A percentile compares a stretch with the other conserved stretches of the same genome.
These are phyloP conservation scores for Oncorhynchus tshawytscha DNA, from an alignment of 2,113 vertebrate genomes.

Conservation along the genomic window DNA sequence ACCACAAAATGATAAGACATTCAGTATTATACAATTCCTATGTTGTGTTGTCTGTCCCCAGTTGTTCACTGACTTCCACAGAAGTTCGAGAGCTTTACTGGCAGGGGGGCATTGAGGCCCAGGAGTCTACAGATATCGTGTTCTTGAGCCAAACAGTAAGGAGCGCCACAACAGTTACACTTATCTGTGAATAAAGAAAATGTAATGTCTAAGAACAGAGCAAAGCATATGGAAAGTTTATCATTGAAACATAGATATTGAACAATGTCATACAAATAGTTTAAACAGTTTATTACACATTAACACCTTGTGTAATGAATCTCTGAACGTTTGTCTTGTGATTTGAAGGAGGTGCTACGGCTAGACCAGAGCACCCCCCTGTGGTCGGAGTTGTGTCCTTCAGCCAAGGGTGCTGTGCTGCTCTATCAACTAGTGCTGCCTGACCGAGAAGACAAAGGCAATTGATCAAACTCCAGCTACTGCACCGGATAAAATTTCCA, in stretches of 20 bases:
- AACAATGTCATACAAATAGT: background rate
- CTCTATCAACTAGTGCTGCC: conserved; percentile 70
- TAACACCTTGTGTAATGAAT: too few species aligned
- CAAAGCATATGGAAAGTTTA: background rate
- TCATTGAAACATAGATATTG: background rate
- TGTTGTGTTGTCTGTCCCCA: conserved; percentile 42
- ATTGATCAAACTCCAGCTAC: background rate
- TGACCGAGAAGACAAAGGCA: conserved; percentile 14
- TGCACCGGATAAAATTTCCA: background rate
- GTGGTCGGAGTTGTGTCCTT: conserved; percentile 87
- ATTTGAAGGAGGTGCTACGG: conserved; percentile 69
- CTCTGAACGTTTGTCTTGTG: background rate
- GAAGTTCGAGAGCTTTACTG: conserved; percentile 78
- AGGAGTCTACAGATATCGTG: conserved; percentile 82
- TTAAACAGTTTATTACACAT: too few species aligned
- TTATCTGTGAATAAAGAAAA: background rate
- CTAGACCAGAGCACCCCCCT: conserved; percentile 67
- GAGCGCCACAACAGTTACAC: background rate
- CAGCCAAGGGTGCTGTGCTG: conserved; percentile 83
- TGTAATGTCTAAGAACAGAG: background rate
- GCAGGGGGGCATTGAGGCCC: conserved; percentile 83
- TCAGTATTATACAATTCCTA: background rate
- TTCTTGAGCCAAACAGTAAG: conserved; percentile 78
- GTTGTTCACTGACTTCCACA: conserved; percentile 80
- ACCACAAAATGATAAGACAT: background rate